Conservation (phyloP, 2,797 vertebrate genomes). For the Epinephelus awoara region DNA sequence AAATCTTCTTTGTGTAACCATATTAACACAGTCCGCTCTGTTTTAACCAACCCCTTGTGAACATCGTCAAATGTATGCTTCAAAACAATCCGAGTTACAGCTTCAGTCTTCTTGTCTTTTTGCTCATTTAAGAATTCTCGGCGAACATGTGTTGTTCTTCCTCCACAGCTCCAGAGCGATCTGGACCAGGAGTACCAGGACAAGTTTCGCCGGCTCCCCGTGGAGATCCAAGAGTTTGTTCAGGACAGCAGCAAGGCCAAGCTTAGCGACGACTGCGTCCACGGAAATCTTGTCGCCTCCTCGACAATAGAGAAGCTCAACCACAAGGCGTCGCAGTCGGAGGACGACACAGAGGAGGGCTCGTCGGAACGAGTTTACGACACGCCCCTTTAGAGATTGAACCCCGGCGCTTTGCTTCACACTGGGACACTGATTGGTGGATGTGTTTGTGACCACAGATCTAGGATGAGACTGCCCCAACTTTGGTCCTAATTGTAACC, state of each 20-base stretch:
- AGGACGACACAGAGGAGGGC: slow-evolving; percentile 90
- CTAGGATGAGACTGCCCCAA: slow-evolving; percentile 62
- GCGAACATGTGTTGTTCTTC: not conserved
- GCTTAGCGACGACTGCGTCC: slow-evolving; percentile 82
- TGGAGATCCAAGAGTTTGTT: slow-evolving; percentile 98
- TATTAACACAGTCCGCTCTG: not conserved
- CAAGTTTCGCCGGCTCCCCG: slow-evolving; percentile 96
- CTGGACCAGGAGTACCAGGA: slow-evolving; percentile 99
- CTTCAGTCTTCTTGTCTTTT: not conserved
- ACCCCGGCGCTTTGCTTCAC: slow-evolving; percentile 42
- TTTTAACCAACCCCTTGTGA: not conserved
- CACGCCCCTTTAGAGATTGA: slow-evolving; percentile 89
- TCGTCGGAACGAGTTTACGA: slow-evolving; percentile 91
- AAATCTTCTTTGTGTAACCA: not conserved
- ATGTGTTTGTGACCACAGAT: slow-evolving; percentile 65
- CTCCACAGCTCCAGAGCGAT: slow-evolving; percentile 92
- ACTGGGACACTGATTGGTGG: slow-evolving; percentile 71
- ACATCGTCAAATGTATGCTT: not conserved
- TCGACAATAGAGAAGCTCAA: slow-evolving; percentile 87
- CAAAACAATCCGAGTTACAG: not conserved
- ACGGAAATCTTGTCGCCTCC: slow-evolving; percentile 84
- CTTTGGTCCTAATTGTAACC: slow-evolving; percentile 72
- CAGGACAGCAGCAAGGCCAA: slow-evolving; percentile 96
- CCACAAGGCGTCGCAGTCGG: slow-evolving; percentile 88
- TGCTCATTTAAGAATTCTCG: not conserved